Percentiles rank a stretch among this genome's conserved stretches.
Evolutionary conservation across 2,797 vertebrate species (phyloP).

Genomic region (Buphagus erythrorhynchus): DNA sequence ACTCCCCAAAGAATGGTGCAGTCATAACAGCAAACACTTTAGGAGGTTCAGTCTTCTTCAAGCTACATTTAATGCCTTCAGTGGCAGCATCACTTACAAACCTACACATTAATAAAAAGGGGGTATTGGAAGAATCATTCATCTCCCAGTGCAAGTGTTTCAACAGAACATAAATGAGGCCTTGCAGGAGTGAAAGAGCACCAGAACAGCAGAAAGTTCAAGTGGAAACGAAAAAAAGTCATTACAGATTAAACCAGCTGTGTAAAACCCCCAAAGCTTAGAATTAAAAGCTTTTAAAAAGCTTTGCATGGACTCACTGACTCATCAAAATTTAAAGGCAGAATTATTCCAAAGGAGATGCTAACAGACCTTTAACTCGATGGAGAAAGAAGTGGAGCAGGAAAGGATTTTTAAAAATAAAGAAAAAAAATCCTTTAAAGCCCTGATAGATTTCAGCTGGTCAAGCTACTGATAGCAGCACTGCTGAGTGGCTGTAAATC

Average conservation of each 20-base stretch:
- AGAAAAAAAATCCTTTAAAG: not conserved
- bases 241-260: conserved; percentile 49
- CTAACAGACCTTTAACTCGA: conserved; percentile 52
- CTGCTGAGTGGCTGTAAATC: not conserved
- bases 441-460: not conserved
- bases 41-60: not conserved
- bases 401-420: not conserved
- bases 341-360: conserved; percentile 31
- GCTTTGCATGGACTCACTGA: conserved; percentile 40
- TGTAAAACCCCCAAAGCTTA: conserved; percentile 47
- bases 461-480: not conserved
- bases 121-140: not conserved
- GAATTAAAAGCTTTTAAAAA: conserved; percentile 65
- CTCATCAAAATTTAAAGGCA: conserved; percentile 70
- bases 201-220: conserved; percentile 46
- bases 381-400: conserved; percentile 27
- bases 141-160: not conserved
- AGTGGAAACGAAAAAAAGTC: conserved; percentile 20
- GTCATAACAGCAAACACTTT: not conserved
- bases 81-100: not conserved
- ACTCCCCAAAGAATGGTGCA: not conserved
- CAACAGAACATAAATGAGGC: not conserved
- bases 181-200: conserved; percentile 28
- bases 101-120: not conserved
- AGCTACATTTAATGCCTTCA: not conserved